Conservation (phyloP, 2,888 invertebrate species). For the Chloromyia formosa region DNA sequence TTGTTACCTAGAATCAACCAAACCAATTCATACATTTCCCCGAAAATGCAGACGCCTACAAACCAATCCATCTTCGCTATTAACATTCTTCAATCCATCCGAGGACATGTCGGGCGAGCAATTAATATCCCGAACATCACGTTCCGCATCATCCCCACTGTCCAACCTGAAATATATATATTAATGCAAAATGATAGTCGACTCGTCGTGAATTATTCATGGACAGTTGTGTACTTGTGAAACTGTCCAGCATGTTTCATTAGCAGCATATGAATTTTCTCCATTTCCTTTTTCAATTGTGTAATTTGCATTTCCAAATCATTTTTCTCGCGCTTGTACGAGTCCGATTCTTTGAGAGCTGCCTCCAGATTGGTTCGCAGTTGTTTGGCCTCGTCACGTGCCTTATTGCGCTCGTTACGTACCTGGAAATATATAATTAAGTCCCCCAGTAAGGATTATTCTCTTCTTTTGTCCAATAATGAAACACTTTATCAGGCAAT, state of each 20-base stretch:
- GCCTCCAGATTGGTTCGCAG: constrained; percentile 82
- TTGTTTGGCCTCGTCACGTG: constrained; percentile 88
- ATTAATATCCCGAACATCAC: constrained; percentile 61
- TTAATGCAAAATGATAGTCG: too few relatives aligned
- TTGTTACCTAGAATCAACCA: constrained; percentile 53
- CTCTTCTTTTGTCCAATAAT: too few relatives aligned
- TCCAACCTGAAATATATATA: constrained; percentile 47
- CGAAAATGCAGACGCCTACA: constrained; percentile 48
- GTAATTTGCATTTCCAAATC: constrained; percentile 80
- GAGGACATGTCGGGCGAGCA: constrained; percentile 64
- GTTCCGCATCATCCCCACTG: constrained; percentile 61
- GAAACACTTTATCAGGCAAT: too few relatives aligned
- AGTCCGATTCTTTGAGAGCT: constrained; percentile 77
- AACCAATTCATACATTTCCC: constrained; percentile 5
- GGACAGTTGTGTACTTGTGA: constrained; percentile 62
- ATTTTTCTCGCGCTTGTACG: constrained; percentile 79
- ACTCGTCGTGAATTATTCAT: too few relatives aligned
- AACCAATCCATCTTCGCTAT: constrained; percentile 64
- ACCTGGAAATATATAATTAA: constrained; percentile 63
- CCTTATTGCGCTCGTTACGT: constrained; percentile 91
- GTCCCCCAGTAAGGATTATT: neutral
- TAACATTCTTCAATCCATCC: constrained; percentile 64
- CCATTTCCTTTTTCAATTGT: constrained; percentile 81
- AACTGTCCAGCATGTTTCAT: constrained; percentile 77
- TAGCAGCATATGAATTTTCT: constrained; percentile 75